These are phyloP conservation scores for Strongylocentrotus purpuratus DNA, from an alignment of 35 echinoderm and acorn worm genomes.

Conservation along the genomic window DNA sequence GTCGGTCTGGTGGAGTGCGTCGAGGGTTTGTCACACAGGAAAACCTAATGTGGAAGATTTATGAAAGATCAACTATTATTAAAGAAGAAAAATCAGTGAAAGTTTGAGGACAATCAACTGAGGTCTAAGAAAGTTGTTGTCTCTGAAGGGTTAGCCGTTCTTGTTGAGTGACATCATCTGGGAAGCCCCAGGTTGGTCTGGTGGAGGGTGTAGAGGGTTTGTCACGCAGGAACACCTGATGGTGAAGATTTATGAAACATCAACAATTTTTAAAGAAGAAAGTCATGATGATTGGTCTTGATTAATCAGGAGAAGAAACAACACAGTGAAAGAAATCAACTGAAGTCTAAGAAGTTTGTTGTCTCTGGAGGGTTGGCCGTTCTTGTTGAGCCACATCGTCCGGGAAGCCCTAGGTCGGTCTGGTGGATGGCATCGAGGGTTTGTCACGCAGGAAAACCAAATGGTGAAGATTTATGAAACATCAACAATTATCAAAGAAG, in stretches of 20 bases:
- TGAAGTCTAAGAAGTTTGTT: not conserved
- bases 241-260: too few species aligned
- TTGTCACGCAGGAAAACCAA: conserved; percentile 86
- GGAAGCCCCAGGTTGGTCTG: too few species aligned
- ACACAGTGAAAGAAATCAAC: too few species aligned
- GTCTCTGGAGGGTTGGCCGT: conserved; percentile 65
- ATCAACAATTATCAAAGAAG: too few species aligned
- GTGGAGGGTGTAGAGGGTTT: not conserved
- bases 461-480: not conserved
- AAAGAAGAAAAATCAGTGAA: too few species aligned
- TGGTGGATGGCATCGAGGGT: not conserved
- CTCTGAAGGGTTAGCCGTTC: conserved; percentile 71
- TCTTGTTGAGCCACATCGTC: conserved; percentile 45
- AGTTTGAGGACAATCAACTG: too few species aligned
- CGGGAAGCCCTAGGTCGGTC: not conserved
- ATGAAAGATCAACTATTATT: too few species aligned
- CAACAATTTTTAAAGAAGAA: too few species aligned
- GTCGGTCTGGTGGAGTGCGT: not conserved
- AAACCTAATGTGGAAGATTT: conserved; percentile 52
- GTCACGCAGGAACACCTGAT: too few species aligned
- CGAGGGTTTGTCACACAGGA: conserved; percentile 65
- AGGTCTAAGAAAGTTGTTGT: too few species aligned
- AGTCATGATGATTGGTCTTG: too few species aligned
- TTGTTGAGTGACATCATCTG: conserved; percentile 21
- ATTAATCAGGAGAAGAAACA: too few species aligned